Conservation (phyloP, 2,113 vertebrate genomes). For the Mastomys natalensis region DNA sequence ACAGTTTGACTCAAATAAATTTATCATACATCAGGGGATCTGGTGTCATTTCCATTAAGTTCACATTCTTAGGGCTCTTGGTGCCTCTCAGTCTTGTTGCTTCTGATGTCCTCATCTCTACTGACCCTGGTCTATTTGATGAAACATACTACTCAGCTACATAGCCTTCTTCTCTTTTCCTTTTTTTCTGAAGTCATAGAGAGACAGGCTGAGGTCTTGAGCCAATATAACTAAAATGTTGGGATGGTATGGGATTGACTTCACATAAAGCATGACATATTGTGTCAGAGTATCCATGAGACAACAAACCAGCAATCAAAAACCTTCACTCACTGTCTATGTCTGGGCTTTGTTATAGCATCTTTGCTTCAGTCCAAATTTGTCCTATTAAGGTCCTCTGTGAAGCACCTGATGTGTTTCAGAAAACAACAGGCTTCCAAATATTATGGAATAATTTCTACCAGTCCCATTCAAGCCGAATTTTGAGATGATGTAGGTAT, state of each 20-base stretch:
- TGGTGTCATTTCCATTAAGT: neutral
- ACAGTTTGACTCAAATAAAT: neutral
- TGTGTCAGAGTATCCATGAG: neutral
- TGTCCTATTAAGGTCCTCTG: neutral
- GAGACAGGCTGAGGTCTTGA: neutral
- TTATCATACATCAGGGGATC: neutral
- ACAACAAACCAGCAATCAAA: neutral
- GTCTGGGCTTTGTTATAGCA: neutral
- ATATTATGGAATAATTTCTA: neutral
- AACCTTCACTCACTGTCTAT: neutral
- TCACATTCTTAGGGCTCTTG: neutral
- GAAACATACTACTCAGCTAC: accelerated
- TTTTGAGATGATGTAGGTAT: neutral
- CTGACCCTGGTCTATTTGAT: neutral
- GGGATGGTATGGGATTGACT: neutral
- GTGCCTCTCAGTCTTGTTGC: neutral
- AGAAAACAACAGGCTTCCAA: neutral
- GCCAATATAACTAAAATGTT: neutral
- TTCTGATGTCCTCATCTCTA: neutral
- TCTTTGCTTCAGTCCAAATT: neutral
- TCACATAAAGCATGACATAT: neutral
- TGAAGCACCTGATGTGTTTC: neutral
- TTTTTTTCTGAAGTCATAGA: neutral
- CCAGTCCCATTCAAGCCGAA: neutral
- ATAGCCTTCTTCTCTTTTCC: neutral